Evolutionary conservation across 2,113 vertebrate species (phyloP).

Genomic region (Sceloporus tristichus): DNA sequence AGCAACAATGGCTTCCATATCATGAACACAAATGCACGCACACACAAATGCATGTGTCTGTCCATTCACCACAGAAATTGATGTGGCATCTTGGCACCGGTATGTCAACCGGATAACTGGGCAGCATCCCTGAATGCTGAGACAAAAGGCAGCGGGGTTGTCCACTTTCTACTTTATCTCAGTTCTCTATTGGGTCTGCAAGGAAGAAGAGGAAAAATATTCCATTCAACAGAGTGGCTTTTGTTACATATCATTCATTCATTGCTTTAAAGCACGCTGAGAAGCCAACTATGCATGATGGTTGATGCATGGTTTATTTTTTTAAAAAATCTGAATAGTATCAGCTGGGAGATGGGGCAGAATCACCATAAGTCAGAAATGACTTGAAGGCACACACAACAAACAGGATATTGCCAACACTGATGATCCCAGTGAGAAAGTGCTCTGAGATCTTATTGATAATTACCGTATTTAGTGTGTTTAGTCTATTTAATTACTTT

Average conservation of each 20-base stretch:
- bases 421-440: no score
- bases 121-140: not conserved
- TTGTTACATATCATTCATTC: not conserved
- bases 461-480: no score
- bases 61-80: conserved; percentile 3
- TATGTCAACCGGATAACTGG: conserved; percentile 23
- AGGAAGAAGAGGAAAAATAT: not conserved
- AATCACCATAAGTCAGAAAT: no score
- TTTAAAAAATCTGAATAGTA: not conserved
- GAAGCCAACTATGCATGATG: no score
- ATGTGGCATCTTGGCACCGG: not conserved
- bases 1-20: conserved; percentile 1
- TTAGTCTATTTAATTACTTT: no score
- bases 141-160: not conserved
- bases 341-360: not conserved
- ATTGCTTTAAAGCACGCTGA: not conserved
- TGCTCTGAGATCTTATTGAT: no score
- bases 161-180: not conserved
- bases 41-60: conserved; percentile 14
- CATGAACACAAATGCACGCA: conserved; percentile 23
- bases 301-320: no score
- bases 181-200: conserved; percentile 39
- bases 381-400: no score
- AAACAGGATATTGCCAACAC: no score
- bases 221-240: not conserved